Conservation (phyloP, 2,888 invertebrate genomes). For the Erpobdella octoculata region DNA sequence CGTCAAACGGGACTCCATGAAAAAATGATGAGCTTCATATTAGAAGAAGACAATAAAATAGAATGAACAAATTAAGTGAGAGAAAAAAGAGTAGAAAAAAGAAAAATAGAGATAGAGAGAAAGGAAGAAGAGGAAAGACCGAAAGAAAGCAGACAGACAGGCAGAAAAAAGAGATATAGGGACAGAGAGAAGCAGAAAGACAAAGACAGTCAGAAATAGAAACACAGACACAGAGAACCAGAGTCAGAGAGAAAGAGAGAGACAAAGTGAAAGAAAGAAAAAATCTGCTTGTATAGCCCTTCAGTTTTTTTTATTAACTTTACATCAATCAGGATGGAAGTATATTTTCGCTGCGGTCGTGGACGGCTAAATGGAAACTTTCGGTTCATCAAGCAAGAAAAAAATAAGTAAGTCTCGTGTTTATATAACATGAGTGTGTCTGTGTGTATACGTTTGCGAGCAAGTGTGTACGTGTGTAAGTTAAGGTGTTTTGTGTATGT, state of each 20-base stretch:
- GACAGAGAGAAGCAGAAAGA: not conserved
- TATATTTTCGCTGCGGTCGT: no score
- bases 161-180: not conserved
- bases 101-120: not conserved
- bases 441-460: not conserved
- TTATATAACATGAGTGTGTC: not conserved
- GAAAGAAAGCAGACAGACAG: not conserved
- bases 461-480: not conserved
- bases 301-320: no score
- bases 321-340: no score
- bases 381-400: no score
- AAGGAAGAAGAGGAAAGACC: not conserved
- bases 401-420: no score
- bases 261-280: not conserved
- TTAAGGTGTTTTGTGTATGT: no score
- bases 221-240: not conserved
- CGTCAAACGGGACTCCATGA: no score
- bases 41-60: not conserved
- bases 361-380: no score
- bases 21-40: no score
- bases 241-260: not conserved
- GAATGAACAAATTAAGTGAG: not conserved
- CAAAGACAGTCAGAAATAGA: not conserved
- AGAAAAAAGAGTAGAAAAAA: not conserved
- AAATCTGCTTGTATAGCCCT: no score